These are phyloP conservation scores for Orthosia cruda DNA, from an alignment of 2,888 invertebrate genomes.

Conservation along the genomic window DNA sequence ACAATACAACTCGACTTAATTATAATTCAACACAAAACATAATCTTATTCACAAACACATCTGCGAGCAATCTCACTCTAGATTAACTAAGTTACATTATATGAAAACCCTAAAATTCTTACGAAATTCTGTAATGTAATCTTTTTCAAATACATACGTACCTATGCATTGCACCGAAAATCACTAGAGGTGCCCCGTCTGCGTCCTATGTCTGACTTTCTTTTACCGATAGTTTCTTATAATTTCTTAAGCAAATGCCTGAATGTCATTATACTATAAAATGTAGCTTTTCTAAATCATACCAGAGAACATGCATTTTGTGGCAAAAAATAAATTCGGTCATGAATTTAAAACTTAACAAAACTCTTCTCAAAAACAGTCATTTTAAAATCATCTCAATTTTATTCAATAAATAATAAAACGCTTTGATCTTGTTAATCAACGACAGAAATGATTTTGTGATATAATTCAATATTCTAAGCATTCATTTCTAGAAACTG, in stretches of 20 bases:
- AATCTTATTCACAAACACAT: background rate
- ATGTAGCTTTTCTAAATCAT: background rate
- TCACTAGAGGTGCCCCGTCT: slow-evolving; percentile 76
- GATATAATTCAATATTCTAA: slow-evolving; percentile 4
- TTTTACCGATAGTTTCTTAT: slow-evolving; percentile 37
- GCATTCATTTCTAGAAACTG: background rate
- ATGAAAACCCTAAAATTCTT: background rate
- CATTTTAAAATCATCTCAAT: background rate
- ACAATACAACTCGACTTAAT: background rate
- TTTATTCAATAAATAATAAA: background rate
- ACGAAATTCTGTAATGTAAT: slow-evolving; percentile 28
- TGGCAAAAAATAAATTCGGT: background rate
- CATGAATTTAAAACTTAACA: background rate
- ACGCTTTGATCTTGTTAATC: background rate
- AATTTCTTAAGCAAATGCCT: slow-evolving; percentile 7
- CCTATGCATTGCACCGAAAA: slow-evolving; percentile 42
- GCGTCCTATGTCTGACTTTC: slow-evolving; percentile 78
- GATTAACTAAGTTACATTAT: slow-evolving; percentile 12
- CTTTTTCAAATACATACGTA: slow-evolving; percentile 32
- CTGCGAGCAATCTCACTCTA: background rate
- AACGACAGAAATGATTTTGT: background rate
- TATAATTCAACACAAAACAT: background rate
- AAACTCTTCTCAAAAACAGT: background rate
- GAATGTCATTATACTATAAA: slow-evolving; percentile 6
- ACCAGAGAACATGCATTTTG: background rate